These are phyloP conservation scores for Heterocephalus glaber DNA, from an alignment of 2,113 vertebrate species.

Conservation along the genomic window DNA sequence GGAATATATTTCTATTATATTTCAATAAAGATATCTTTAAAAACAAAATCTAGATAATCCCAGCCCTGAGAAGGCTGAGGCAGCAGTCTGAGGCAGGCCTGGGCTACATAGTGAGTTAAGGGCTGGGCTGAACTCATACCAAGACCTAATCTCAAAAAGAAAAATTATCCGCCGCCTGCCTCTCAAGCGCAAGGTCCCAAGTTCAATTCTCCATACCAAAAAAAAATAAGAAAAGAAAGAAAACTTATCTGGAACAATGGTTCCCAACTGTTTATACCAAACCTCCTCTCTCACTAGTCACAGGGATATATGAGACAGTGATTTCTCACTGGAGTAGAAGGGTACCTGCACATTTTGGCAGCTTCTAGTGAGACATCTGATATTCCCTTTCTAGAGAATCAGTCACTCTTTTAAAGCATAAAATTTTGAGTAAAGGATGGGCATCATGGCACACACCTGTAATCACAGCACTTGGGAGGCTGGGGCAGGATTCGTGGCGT, in stretches of 20 bases:
- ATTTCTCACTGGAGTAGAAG: neutral
- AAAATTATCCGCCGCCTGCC: no score
- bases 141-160: neutral
- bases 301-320: neutral
- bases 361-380: slow-evolving; percentile 23
- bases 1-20: neutral
- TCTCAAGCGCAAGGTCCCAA: no score
- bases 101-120: neutral
- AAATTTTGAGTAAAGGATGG: neutral
- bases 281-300: neutral
- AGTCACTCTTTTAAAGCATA: neutral
- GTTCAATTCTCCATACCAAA: no score
- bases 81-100: neutral
- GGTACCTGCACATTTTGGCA: neutral
- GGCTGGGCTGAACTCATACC: neutral
- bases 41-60: neutral
- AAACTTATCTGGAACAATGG: neutral
- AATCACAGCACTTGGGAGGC: neutral
- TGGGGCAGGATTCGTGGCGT: neutral
- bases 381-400: neutral
- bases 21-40: neutral
- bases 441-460: no score
- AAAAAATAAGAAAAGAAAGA: neutral
- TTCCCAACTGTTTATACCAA: slow-evolving; percentile 15
- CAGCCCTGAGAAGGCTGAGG: neutral